phyloP scores from a whole-genome alignment of 1,140 invertebrate genomes.

The Saccostrea echinata region DNA sequence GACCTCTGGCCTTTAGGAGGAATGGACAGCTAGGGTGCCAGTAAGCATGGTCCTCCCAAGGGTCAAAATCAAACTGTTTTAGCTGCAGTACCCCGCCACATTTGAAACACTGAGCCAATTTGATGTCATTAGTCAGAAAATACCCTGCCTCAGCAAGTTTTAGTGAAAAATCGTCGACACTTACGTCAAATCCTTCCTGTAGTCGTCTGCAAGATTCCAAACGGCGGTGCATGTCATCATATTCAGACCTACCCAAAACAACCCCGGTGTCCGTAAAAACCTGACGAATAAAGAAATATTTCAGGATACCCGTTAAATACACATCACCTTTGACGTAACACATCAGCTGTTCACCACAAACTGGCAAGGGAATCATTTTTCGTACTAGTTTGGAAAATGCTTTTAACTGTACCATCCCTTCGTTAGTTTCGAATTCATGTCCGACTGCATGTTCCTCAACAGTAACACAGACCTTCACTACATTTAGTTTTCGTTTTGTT shows the following conservation, averaged over 20 bases:
- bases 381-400: conserved; percentile 45
- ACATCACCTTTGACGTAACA: conserved; percentile 53
- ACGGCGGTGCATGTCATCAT: conserved; percentile 22
- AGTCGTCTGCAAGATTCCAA: conserved; percentile 48
- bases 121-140: conserved; percentile 46
- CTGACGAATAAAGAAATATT: conserved; percentile 47
- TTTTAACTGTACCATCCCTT: background rate
- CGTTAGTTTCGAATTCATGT: conserved; percentile 38
- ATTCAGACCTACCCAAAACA: background rate
- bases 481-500: background rate
- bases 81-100: conserved; percentile 49
- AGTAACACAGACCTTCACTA: conserved; percentile 28
- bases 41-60: conserved; percentile 47
- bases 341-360: conserved; percentile 48
- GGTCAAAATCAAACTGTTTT: conserved; percentile 53
- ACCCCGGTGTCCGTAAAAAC: conserved; percentile 46
- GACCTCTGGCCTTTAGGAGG: conserved; percentile 35
- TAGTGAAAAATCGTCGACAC: conserved; percentile 49
- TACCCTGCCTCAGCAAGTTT: conserved; percentile 49
- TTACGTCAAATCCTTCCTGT: conserved; percentile 46
- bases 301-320: conserved; percentile 45
- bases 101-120: conserved; percentile 53
- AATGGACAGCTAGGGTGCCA: conserved; percentile 53
- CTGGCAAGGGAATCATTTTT: conserved; percentile 46
- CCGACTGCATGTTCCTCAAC: conserved; percentile 41